These are phyloP conservation scores for Microctonus brassicae DNA, from an alignment of 2,888 invertebrate species.

Conservation along the genomic window DNA sequence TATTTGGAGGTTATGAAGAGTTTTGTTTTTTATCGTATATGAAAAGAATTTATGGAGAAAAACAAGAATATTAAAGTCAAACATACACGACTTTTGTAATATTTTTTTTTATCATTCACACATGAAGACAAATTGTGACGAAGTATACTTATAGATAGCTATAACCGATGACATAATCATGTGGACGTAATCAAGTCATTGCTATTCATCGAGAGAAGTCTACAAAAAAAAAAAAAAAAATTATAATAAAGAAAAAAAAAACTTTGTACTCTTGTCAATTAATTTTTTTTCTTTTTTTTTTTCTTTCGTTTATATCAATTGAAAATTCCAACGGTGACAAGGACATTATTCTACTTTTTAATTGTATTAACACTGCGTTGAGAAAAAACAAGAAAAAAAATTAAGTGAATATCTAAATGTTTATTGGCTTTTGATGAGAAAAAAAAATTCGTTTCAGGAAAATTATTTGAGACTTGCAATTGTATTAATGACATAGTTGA, in stretches of 20 bases:
- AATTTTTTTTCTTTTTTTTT: background rate
- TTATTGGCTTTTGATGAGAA: background rate
- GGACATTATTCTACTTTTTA: background rate
- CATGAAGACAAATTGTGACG: background rate
- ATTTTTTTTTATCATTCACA: background rate
- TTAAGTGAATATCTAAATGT: background rate
- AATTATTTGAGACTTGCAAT: background rate
- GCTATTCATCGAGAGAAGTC: background rate
- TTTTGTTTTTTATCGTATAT: background rate
- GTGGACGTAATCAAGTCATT: background rate
- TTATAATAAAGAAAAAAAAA: background rate
- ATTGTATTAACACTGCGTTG: background rate
- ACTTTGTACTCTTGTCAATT: background rate
- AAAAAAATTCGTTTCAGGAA: background rate
- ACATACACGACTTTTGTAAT: background rate
- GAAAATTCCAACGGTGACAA: background rate
- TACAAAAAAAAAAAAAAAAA: background rate
- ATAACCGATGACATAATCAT: background rate
- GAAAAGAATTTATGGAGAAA: background rate
- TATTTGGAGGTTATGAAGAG: background rate
- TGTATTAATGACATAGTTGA: slow-evolving; percentile 1
- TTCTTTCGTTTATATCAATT: background rate
- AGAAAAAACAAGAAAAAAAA: background rate
- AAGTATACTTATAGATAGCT: background rate
- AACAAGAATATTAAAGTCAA: background rate